Conservation (phyloP, 2,888 invertebrate genomes). For the Agrotis clavis region DNA sequence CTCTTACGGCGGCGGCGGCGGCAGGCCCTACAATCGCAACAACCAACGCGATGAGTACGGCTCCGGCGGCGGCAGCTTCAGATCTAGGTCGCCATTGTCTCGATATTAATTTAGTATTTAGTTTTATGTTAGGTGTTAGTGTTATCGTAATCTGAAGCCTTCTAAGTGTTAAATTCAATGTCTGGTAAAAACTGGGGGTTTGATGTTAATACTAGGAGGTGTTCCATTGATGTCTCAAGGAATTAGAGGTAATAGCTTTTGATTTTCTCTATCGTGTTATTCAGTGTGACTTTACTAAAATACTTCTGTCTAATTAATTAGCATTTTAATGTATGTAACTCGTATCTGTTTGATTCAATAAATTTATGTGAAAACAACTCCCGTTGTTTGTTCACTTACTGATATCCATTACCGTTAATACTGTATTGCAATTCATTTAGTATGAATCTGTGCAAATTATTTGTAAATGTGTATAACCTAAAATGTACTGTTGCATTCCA, state of each 20-base stretch:
- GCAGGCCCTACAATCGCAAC: conserved; percentile 83
- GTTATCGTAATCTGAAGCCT: conserved; percentile 91
- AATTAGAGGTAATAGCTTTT: conserved; percentile 83
- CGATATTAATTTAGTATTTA: conserved; percentile 89
- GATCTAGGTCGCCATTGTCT: conserved; percentile 89
- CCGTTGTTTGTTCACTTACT: conserved; percentile 58
- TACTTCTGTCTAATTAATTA: conserved; percentile 58
- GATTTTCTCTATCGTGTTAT: conserved; percentile 60
- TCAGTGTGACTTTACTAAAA: conserved; percentile 59
- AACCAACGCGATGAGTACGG: conserved; percentile 85
- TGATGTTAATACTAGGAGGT: conserved; percentile 88
- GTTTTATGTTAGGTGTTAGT: conserved; percentile 87
- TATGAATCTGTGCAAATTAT: conserved; percentile 43
- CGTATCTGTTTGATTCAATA: conserved; percentile 63
- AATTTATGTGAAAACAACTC: conserved; percentile 62
- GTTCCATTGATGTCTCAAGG: conserved; percentile 83
- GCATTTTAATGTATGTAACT: conserved; percentile 61
- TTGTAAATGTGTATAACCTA: conserved; percentile 63
- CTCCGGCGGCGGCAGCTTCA: conserved; percentile 88
- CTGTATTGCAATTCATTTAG: conserved; percentile 44
- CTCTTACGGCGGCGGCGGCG: conserved; percentile 89
- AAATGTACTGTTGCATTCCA: conserved; percentile 58
- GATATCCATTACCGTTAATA: conserved; percentile 52
- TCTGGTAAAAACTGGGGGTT: conserved; percentile 86
- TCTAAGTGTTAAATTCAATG: conserved; percentile 90